Percentiles rank a stretch among this genome's conserved stretches.
These are phyloP conservation scores for Lagopus leucura DNA, from an alignment of 2,113 vertebrate genomes.

Conservation along the genomic window DNA sequence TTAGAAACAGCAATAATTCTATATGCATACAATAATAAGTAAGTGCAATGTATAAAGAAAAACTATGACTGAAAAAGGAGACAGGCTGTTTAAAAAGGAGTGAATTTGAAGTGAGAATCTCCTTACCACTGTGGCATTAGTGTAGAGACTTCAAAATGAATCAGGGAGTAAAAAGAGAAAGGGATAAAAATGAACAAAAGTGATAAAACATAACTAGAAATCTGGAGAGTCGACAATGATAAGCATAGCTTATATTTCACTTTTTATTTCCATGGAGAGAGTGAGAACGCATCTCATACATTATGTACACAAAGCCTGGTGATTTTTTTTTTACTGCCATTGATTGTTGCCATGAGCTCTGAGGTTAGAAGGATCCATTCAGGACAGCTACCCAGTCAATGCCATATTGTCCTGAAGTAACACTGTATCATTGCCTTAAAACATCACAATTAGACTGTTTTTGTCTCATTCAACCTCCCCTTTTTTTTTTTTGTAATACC, in stretches of 20 bases:
- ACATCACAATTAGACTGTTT: not conserved
- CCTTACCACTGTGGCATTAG: not conserved
- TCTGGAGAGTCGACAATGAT: not conserved
- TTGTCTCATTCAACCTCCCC: not conserved
- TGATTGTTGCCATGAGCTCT: not conserved
- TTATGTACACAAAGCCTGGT: not conserved
- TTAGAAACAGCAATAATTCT: not conserved
- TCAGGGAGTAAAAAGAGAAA: not conserved
- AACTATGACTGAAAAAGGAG: not conserved
- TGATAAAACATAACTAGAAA: not conserved
- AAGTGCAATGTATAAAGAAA: not conserved
- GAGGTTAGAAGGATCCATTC: not conserved
- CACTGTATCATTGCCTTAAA: not conserved
- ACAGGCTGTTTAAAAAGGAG: not conserved
- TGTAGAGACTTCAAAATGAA: not conserved
- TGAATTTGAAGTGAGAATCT: not conserved
- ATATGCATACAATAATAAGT: not conserved
- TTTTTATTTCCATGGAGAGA: not conserved
- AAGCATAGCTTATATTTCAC: not conserved
- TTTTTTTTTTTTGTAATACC: too few species aligned
- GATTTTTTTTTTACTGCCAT: accelerated
- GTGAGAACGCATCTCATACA: not conserved
- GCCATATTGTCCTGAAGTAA: not conserved
- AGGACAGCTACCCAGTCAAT: not conserved
- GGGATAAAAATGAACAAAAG: not conserved